These are phyloP conservation scores for Dolichallabes microphthalmus DNA, from an alignment of 2,113 vertebrate genomes.

Conservation along the genomic window DNA sequence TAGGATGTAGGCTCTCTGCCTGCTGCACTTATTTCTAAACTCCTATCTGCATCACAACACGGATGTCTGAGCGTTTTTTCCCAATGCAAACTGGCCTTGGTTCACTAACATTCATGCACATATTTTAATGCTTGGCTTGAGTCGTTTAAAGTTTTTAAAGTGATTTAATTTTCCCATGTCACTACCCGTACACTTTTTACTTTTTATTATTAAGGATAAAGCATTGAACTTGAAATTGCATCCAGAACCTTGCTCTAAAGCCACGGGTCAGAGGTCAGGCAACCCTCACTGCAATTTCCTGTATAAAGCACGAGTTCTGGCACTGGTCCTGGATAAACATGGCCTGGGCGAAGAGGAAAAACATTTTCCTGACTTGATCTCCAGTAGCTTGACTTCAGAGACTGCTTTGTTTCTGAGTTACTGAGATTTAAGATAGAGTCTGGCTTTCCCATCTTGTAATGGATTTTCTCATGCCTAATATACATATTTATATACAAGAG, in stretches of 20 bases:
- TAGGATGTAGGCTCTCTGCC: background rate
- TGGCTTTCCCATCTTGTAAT: too few species aligned
- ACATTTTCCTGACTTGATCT: constrained; percentile 19
- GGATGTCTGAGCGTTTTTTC: background rate
- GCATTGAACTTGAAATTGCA: background rate
- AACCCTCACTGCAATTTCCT: constrained; percentile 40
- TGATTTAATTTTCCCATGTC: background rate
- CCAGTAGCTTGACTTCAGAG: background rate
- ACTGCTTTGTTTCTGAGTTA: background rate
- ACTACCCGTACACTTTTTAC: background rate
- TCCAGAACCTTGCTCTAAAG: constrained; percentile 13
- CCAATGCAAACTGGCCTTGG: background rate
- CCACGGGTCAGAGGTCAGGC: constrained; percentile 27
- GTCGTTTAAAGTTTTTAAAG: background rate
- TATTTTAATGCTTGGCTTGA: background rate
- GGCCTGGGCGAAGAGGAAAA: background rate
- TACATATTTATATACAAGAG: background rate
- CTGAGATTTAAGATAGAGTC: background rate
- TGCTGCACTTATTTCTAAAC: background rate
- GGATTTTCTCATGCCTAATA: background rate
- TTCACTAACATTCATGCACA: background rate
- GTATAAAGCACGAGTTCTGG: constrained; percentile 27
- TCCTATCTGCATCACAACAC: background rate
- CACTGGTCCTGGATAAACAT: constrained; percentile 26
- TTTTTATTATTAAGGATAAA: background rate